Evolutionary conservation across 1,140 invertebrate genomes (phyloP).

Genomic region (Pogonomyrmex barbatus): DNA sequence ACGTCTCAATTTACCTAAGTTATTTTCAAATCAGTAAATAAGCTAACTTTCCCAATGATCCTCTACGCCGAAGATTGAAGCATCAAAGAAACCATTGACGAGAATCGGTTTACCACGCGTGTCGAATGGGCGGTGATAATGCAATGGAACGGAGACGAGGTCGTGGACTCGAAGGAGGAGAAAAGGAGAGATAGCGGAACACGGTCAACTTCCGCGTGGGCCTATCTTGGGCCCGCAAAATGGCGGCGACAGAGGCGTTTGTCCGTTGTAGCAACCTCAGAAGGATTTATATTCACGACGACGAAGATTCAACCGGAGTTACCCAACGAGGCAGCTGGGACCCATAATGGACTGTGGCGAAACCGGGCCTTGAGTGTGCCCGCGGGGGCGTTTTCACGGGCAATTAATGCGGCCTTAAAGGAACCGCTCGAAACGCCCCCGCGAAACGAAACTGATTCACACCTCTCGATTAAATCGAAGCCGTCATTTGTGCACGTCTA

Average conservation of each 20-base stretch:
- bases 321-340: constrained; percentile 24
- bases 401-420: constrained; percentile 77
- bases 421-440: constrained; percentile 65
- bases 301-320: constrained; percentile 70
- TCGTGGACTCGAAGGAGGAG: neutral
- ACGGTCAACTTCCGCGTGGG: constrained; percentile 78
- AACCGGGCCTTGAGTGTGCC: constrained; percentile 63
- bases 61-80: constrained; percentile 62
- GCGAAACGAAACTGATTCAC: constrained; percentile 39
- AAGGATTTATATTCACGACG: constrained; percentile 73
- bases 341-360: constrained; percentile 77
- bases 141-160: constrained; percentile 36
- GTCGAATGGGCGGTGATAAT: constrained; percentile 72
- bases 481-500: constrained; percentile 54
- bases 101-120: constrained; percentile 62
- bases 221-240: constrained; percentile 68
- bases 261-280: constrained; percentile 20
- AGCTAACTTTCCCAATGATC: constrained; percentile 5
- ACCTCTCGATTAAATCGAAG: constrained; percentile 67
- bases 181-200: constrained; percentile 58
- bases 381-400: constrained; percentile 76
- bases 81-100: constrained; percentile 56
- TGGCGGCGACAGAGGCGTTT: constrained; percentile 67
- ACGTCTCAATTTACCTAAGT: constrained; percentile 42
- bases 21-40: constrained; percentile 9